phyloP scores from a whole-genome alignment of 1,140 invertebrate genomes.

The Pomacea maculata region DNA sequence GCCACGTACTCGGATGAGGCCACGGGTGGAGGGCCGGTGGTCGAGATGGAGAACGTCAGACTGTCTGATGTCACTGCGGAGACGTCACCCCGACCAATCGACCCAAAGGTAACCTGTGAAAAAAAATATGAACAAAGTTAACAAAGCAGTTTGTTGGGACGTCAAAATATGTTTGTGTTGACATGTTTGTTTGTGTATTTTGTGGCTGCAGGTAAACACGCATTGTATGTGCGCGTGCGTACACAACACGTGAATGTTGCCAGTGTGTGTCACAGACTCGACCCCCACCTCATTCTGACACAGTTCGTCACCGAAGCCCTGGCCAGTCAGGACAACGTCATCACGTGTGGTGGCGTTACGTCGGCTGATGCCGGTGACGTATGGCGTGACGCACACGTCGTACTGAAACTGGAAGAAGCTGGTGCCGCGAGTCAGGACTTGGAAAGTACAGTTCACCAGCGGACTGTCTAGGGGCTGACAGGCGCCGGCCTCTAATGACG shows the following conservation, averaged over 20 bases:
- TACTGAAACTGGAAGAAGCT: conserved; percentile 43
- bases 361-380: conserved; percentile 29
- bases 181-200: neutral
- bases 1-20: conserved; percentile 23
- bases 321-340: conserved; percentile 36
- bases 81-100: conserved; percentile 15
- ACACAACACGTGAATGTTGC: no score
- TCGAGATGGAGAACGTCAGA: conserved; percentile 25
- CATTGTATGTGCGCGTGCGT: neutral
- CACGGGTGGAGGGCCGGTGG: conserved; percentile 14
- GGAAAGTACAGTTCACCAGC: conserved; percentile 26
- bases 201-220: neutral
- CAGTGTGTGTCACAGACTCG: neutral
- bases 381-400: conserved; percentile 41
- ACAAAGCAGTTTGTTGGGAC: neutral
- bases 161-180: neutral
- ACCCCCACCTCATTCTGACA: conserved; percentile 37
- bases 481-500: neutral
- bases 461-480: conserved; percentile 10
- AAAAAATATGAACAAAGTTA: neutral
- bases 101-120: no score
- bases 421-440: neutral
- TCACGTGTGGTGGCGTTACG: conserved; percentile 33
- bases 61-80: no score
- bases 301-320: conserved; percentile 33